Evolutionary conservation across 2,888 invertebrate species (phyloP), one percentile per base, ranked within the genome.

Genomic region (Apocheima hispidaria): DNA sequence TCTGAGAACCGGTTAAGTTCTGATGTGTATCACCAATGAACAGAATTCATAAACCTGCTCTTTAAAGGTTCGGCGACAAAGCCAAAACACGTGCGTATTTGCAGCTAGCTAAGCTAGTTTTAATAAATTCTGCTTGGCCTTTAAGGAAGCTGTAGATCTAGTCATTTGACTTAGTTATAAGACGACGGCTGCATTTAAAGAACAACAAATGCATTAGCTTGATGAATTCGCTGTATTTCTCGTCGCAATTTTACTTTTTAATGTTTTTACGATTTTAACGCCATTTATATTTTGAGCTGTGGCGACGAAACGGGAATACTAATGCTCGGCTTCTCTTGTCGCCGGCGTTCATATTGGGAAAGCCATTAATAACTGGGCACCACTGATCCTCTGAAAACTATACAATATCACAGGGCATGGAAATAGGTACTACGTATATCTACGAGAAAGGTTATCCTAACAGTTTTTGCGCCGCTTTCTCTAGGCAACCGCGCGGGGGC

Each of bases 171-270:
- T 38, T 18, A 7, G 20, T 64, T 20, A 18, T 16, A 20, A 9
- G 20, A 20, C 35, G 14, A 21, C 23, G 7, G 21, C 21, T 38
- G 18, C 4, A 20, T 77, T 76, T 72, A 74, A 70, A 71, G 68
- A 65, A 77, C 80, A 84, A 86, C 78, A 84, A 85, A 84, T 78
- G 80, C 83, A 86, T 86, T 86, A 85, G 76, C 57, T 68, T 69
- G 66, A 74, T 69, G 60, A 55, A 63, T 64, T 36, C 54, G 35
- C 33, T 62, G 52, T 57, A 57, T 50, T 57, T 44, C 52, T 43
- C 51, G 16, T 60, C 63, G 30, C 36, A 30, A 33, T 49, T 53
- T 46, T 56, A 41, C 30, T 62, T 60, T 65, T 60, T 50, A 54
- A 57, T 49, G 20, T 43, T 28, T 66, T 61, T 48, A 40, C 41